These are phyloP conservation scores for Antheraea assamensis DNA, from an alignment of 2,888 invertebrate species.

Conservation along the genomic window DNA sequence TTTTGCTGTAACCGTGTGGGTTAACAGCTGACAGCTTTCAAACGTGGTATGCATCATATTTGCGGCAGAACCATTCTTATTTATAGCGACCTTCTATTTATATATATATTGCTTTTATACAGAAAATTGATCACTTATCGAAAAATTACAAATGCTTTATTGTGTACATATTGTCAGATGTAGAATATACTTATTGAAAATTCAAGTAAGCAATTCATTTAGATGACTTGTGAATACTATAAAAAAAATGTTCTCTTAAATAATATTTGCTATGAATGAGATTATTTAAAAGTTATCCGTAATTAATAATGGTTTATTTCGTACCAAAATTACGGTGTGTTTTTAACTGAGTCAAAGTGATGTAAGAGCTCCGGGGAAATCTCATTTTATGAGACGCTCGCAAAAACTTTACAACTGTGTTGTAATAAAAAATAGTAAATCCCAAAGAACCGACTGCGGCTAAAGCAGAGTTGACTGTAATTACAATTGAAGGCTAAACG, in stretches of 20 bases:
- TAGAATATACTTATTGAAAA: background rate
- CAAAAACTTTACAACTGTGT: slow-evolving; percentile 16
- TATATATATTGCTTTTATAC: background rate
- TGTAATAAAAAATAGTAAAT: slow-evolving; percentile 40
- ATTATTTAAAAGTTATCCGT: background rate
- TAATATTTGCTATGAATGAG: too few species aligned
- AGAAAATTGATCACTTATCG: background rate
- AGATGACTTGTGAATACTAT: background rate
- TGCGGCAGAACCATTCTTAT: slow-evolving; percentile 29
- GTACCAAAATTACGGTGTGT: background rate
- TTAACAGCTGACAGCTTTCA: slow-evolving; percentile 53
- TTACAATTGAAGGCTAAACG: slow-evolving; percentile 60
- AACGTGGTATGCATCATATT: slow-evolving; percentile 40
- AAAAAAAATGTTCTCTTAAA: too few species aligned
- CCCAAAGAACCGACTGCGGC: slow-evolving; percentile 35
- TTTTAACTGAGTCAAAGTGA: background rate
- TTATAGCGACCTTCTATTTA: background rate
- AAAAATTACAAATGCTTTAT: background rate
- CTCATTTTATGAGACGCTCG: slow-evolving; percentile 20
- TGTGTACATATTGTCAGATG: background rate
- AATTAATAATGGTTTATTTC: background rate
- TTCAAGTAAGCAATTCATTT: background rate
- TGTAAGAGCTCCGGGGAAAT: slow-evolving; percentile 10
- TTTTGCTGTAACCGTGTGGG: slow-evolving; percentile 46
- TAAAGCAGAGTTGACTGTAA: slow-evolving; percentile 46